Evolutionary conservation across 2,888 invertebrate species (phyloP), one percentile per base, ranked within the genome.

Genomic region (Callinectes sapidus): DNA sequence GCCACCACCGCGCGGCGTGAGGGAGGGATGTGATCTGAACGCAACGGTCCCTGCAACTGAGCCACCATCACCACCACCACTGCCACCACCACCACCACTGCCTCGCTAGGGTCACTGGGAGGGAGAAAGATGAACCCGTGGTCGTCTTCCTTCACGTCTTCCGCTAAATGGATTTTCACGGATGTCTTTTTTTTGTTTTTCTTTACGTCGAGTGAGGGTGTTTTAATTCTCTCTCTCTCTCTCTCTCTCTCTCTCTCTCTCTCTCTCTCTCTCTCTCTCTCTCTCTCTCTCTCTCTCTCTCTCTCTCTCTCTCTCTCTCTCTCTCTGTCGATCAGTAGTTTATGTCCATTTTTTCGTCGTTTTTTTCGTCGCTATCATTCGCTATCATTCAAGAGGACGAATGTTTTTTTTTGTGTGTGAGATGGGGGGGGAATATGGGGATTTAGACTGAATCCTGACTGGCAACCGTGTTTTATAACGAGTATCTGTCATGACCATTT

Each of bases 181-280:
- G 35, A n/a, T 14, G 35, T 18, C 16, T 77, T 77, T 77, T 77
- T 77, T 1, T n/a, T 71, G 2, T 71, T 71, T 71, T 71, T 71
- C n/a, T 71, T n/a, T n/a, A n/a, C 39, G 39, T 39, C 39, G n/a
- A 39, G n/a, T 2, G 23, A 10, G 16, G 13, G n/a, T 77, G n/a
- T 77, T 28, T 77, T 28, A 28, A 10, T 81, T 81, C 81, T 81
- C 81, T 81, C 81, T 81, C 32, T 81, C 35, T 35, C 81, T 35
- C 81, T 35, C 81, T 81, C 81, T 81, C 81, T 81, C 81, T 81
- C 81, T 81, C 81, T 81, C 81, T 81, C 81, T 81, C 81, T 81
- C 81, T 81, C 81, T 81, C 81, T 81, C 81, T 81, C 77, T 81
- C 77, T 81, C 77, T 81, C 77, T 81, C 77, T 81, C 77, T 81